Percentiles rank a stretch among this genome's conserved stretches.
Conservation (phyloP, 2,888 invertebrate genomes). For the Spodoptera littoralis region DNA sequence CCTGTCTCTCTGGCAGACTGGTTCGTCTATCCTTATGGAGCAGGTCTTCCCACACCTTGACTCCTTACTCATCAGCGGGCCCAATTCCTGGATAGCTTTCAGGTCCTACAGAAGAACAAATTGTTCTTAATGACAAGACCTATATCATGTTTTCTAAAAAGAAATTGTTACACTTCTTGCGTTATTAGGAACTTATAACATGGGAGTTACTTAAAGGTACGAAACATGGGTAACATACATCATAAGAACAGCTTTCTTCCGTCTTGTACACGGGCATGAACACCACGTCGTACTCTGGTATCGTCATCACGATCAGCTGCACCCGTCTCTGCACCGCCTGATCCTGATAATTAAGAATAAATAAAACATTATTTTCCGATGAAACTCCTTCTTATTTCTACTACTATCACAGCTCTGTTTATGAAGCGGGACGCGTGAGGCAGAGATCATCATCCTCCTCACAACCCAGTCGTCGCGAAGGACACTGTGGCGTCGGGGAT, state of each 20-base stretch:
- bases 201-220: too few species aligned
- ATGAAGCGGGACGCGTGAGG: too few species aligned
- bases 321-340: conserved; percentile 48
- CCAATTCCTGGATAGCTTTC: conserved; percentile 54
- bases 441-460: too few species aligned
- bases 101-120: conserved; percentile 59
- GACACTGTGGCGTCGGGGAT: too few species aligned
- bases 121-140: background rate
- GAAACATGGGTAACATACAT: conserved; percentile 51
- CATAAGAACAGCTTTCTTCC: conserved; percentile 58
- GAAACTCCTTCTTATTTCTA: too few species aligned
- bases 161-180: too few species aligned
- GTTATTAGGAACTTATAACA: too few species aligned
- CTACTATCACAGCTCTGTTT: too few species aligned
- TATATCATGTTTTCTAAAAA: too few species aligned
- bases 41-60: conserved; percentile 51
- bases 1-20: conserved; percentile 65
- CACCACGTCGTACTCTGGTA: conserved; percentile 64
- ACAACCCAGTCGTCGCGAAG: too few species aligned
- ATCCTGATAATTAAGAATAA: conserved; percentile 43
- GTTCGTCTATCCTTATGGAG: conserved; percentile 60
- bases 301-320: conserved; percentile 57
- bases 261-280: conserved; percentile 61
- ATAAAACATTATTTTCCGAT: too few species aligned
- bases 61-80: conserved; percentile 47